Conservation (phyloP, 2,797 vertebrate genomes). For the Tokudaia muenninki region DNA sequence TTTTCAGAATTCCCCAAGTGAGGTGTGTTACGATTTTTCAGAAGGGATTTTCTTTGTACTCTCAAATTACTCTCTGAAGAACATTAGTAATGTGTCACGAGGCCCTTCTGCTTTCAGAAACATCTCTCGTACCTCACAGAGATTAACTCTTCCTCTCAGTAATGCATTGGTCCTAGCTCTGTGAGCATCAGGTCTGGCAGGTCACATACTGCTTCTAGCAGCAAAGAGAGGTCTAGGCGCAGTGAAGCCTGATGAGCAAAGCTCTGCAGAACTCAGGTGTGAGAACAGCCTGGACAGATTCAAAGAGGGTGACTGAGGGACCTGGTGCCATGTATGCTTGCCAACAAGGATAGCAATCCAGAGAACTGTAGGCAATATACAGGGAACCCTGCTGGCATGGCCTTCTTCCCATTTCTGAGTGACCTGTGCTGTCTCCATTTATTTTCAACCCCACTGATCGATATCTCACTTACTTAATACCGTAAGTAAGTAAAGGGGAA, state of each 20-base stretch:
- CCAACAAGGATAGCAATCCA: background rate
- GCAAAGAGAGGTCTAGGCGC: background rate
- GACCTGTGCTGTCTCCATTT: background rate
- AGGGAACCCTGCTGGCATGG: background rate
- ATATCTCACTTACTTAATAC: background rate
- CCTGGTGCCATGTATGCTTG: background rate
- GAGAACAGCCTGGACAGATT: background rate
- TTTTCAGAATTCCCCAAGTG: background rate
- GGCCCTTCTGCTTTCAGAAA: slow-evolving; percentile 57
- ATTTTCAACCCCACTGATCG: background rate
- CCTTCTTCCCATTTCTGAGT: background rate
- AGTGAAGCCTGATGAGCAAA: background rate
- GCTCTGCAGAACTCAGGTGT: background rate
- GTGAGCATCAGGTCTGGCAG: slow-evolving; percentile 13
- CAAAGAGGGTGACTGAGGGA: background rate
- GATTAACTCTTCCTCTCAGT: slow-evolving; percentile 19
- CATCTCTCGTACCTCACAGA: background rate
- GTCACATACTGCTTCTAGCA: slow-evolving; percentile 39
- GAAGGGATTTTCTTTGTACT: slow-evolving; percentile 44
- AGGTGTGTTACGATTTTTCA: background rate
- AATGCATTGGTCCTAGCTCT: background rate
- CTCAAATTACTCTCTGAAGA: slow-evolving; percentile 33
- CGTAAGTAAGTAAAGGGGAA: background rate
- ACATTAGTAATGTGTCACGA: background rate
- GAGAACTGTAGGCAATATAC: background rate